Percentiles rank a stretch among this genome's conserved stretches.
These are phyloP conservation scores for Alentia gelatinosa DNA, from an alignment of 2,888 invertebrate species.

Conservation along the genomic window DNA sequence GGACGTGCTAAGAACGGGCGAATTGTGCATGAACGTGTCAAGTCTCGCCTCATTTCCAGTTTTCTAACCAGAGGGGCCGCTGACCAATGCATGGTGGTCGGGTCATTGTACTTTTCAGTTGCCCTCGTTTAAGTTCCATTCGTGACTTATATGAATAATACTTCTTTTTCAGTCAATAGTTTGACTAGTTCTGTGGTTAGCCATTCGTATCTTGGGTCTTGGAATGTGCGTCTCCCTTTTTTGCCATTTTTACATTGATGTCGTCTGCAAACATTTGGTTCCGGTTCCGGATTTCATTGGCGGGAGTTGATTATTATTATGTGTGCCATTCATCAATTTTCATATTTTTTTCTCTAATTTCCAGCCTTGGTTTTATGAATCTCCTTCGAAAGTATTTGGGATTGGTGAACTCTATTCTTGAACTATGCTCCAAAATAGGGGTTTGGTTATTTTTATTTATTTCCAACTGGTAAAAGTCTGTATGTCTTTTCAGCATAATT, in stretches of 20 bases:
- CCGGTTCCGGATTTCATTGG: background rate
- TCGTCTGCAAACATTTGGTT: constrained; percentile 8
- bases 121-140: background rate
- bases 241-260: constrained; percentile 9
- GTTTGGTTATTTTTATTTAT: background rate
- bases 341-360: background rate
- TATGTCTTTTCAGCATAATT: no score
- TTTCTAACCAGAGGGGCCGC: constrained; percentile 26
- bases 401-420: background rate
- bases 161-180: constrained; percentile 16
- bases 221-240: background rate
- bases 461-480: background rate
- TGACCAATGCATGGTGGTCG: constrained; percentile 51
- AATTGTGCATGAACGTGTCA: background rate
- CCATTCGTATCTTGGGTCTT: background rate
- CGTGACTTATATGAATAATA: background rate
- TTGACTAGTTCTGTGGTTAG: constrained; percentile 30
- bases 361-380: background rate
- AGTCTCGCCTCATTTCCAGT: constrained; percentile 14
- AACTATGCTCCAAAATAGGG: background rate
- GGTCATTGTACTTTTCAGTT: background rate
- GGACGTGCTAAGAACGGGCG: constrained; percentile 16
- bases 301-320: background rate
- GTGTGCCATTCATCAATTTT: background rate
- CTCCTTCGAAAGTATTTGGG: background rate